Evolutionary conservation across 2,888 invertebrate species (phyloP).

Genomic region (Alentia gelatinosa): DNA sequence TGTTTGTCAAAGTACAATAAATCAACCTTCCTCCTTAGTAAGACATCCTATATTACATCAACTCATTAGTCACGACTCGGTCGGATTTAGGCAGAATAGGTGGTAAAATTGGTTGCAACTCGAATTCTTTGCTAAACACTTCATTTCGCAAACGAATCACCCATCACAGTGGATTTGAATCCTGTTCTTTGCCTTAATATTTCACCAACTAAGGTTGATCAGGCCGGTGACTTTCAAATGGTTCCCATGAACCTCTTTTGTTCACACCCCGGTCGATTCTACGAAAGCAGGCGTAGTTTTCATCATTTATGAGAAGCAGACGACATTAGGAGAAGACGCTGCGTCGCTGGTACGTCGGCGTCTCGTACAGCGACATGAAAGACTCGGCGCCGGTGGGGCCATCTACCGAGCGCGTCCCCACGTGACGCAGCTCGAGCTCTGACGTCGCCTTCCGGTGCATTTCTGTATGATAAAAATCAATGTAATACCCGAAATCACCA

Average conservation of each 20-base stretch:
- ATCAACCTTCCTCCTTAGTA: neutral
- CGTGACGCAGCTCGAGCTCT: constrained; percentile 35
- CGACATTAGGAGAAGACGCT: neutral
- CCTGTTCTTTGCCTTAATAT: neutral
- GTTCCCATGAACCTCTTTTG: neutral
- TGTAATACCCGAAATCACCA: no score
- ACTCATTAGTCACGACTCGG: neutral
- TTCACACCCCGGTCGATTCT: neutral
- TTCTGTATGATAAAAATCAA: neutral
- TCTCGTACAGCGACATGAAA: constrained; percentile 30
- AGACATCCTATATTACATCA: neutral
- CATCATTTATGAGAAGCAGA: neutral
- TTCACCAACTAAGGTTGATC: neutral
- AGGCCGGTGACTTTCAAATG: neutral
- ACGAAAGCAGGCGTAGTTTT: neutral
- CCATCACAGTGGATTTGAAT: neutral
- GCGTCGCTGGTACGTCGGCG: constrained; percentile 17
- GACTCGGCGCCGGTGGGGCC: neutral
- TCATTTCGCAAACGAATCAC: no score
- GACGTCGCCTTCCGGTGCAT: constrained; percentile 37
- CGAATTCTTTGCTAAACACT: no score
- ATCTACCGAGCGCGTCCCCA: neutral
- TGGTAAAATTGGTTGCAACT: no score
- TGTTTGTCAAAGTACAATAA: neutral
- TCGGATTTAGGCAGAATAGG: no score